phyloP scores from a whole-genome alignment of 2,113 vertebrate species.

The Corythaeola cristata region DNA sequence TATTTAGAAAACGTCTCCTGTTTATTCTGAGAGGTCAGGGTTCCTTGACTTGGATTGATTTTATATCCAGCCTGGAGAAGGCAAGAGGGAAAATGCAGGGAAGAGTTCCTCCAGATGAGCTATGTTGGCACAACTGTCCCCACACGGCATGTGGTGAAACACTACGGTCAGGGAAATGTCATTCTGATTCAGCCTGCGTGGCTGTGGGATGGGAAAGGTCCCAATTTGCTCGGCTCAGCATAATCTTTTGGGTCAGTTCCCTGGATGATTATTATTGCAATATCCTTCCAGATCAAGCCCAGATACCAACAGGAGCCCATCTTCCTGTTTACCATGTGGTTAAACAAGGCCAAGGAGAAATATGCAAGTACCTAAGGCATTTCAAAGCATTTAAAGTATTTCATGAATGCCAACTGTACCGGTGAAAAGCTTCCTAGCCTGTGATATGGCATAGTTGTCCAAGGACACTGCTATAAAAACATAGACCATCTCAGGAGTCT shows the following conservation, averaged over 20 bases:
- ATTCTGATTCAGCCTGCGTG: not conserved
- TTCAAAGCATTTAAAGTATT: not conserved
- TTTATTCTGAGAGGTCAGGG: not conserved
- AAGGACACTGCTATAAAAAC: not conserved
- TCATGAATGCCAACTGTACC: not conserved
- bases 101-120: not conserved
- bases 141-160: not conserved
- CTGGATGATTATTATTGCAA: not conserved
- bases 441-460: accelerated
- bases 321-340: not conserved
- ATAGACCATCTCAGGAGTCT: not conserved
- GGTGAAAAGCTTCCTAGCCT: not conserved
- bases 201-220: not conserved
- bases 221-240: not conserved
- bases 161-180: not conserved
- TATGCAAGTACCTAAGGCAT: not conserved
- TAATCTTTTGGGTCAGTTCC: not conserved
- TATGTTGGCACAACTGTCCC: not conserved
- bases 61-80: not conserved
- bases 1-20: not conserved
- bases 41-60: not conserved
- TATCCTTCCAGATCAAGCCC: constrained; percentile 11
- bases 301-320: not conserved
- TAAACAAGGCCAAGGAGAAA: not conserved
- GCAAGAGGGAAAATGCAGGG: accelerated